Evolutionary conservation across 2,797 vertebrate genomes (phyloP).

Genomic region (Dryobates pubescens): DNA sequence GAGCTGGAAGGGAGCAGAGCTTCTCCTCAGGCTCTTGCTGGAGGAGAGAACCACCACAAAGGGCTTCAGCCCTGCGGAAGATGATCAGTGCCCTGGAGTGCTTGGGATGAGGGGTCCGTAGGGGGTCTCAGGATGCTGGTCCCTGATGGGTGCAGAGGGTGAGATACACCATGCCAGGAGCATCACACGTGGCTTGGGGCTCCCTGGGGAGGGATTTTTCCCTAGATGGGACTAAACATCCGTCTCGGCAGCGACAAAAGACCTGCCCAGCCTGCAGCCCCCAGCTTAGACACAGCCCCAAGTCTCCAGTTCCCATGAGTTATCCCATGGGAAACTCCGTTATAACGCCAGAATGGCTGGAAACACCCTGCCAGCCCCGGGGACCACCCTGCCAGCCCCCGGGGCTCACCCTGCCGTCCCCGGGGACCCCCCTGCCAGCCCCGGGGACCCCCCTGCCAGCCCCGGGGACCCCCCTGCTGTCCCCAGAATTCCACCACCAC

Average conservation of each 20-base stretch:
- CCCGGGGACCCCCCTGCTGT: not conserved
- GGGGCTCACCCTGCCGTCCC: not conserved
- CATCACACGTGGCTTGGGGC: accelerated
- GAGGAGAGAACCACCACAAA: not conserved
- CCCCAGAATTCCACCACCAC: not conserved
- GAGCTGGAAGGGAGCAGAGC: not conserved
- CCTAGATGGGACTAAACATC: not conserved
- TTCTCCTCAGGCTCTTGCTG: not conserved
- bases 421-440: not conserved
- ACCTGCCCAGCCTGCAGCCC: not conserved
- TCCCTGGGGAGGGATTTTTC: not conserved
- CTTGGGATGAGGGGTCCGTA: accelerated
- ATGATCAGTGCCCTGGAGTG: not conserved
- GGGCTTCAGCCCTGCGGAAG: not conserved
- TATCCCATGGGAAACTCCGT: not conserved
- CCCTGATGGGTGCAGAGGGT: not conserved
- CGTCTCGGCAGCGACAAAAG: not conserved
- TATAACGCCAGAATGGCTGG: accelerated
- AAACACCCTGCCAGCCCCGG: not conserved
- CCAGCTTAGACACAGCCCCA: not conserved
- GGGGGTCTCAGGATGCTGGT: not conserved
- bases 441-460: not conserved
- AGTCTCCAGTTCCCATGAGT: not conserved
- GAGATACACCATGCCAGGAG: accelerated
- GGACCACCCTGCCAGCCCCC: not conserved